These are phyloP conservation scores for Kryptopterus vitreolus DNA, from an alignment of 2,797 vertebrate genomes.

Conservation along the genomic window DNA sequence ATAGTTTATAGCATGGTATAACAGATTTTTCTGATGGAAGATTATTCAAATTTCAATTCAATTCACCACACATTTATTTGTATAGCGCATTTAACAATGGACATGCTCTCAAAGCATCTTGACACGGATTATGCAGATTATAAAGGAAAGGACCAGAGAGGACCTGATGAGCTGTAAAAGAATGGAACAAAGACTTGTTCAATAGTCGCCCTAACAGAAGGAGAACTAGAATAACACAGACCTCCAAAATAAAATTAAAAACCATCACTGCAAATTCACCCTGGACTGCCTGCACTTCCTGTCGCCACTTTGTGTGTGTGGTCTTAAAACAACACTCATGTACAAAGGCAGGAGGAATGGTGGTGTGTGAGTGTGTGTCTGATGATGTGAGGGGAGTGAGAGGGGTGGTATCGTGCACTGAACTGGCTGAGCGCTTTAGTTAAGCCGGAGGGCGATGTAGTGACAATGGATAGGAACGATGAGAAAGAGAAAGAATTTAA, in stretches of 20 bases:
- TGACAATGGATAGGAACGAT: neutral
- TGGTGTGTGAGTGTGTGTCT: slow-evolving; percentile 64
- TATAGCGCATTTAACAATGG: no score
- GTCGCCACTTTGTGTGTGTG: slow-evolving; percentile 35
- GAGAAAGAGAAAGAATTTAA: neutral
- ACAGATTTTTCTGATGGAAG: neutral
- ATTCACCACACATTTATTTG: no score
- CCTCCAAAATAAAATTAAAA: slow-evolving; percentile 1
- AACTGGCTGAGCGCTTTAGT: slow-evolving; percentile 16
- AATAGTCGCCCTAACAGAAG: neutral
- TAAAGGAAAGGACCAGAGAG: neutral
- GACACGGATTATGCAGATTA: no score
- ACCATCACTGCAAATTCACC: slow-evolving; percentile 4
- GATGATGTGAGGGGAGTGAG: slow-evolving; percentile 30
- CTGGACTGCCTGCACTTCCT: slow-evolving; percentile 22
- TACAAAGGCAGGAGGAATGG: slow-evolving; percentile 14
- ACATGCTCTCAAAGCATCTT: no score
- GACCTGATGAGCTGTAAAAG: neutral
- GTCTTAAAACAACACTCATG: slow-evolving; percentile 25
- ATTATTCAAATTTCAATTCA: no score
- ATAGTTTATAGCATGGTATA: neutral
- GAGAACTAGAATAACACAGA: slow-evolving; percentile 38
- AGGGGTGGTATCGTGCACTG: slow-evolving; percentile 18
- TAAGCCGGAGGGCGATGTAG: slow-evolving; percentile 27
- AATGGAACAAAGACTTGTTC: neutral